phyloP scores from a whole-genome alignment of 2,113 vertebrate species.

The Labrus mixtus region DNA sequence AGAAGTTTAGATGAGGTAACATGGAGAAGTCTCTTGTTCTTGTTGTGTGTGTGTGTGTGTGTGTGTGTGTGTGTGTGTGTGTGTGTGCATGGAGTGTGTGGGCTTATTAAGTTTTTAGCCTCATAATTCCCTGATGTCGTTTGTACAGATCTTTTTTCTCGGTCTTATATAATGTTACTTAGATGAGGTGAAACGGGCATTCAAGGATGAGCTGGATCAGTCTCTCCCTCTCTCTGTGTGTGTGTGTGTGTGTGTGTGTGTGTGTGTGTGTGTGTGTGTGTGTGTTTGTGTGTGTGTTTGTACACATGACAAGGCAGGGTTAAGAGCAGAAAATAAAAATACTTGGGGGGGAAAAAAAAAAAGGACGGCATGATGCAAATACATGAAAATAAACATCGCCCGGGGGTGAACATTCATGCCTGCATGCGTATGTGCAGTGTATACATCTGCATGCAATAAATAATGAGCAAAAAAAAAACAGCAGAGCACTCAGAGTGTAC shows the following conservation, averaged over 20 bases:
- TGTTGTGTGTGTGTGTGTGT: neutral
- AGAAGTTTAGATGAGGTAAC: constrained; percentile 14
- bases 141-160: neutral
- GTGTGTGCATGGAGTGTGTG: neutral
- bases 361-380: constrained; percentile 27
- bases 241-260: neutral
- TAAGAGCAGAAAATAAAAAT: neutral
- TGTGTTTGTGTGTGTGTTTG: neutral
- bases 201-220: constrained; percentile 31
- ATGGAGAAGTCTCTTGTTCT: neutral
- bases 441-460: constrained; percentile 30
- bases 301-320: neutral
- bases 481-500: neutral
- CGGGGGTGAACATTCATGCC: constrained; percentile 20
- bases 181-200: constrained; percentile 27
- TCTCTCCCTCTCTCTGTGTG: neutral
- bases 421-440: constrained; percentile 10
- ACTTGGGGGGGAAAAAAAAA: neutral
- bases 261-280: neutral
- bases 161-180: constrained; percentile 45
- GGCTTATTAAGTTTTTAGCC: constrained; percentile 10
- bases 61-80: constrained; percentile 4
- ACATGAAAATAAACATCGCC: constrained; percentile 38
- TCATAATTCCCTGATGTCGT: constrained; percentile 43
- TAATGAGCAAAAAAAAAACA: constrained; percentile 24